Conservation (phyloP, 2,888 invertebrate species). For the Hermaeophaga mercurialis region DNA sequence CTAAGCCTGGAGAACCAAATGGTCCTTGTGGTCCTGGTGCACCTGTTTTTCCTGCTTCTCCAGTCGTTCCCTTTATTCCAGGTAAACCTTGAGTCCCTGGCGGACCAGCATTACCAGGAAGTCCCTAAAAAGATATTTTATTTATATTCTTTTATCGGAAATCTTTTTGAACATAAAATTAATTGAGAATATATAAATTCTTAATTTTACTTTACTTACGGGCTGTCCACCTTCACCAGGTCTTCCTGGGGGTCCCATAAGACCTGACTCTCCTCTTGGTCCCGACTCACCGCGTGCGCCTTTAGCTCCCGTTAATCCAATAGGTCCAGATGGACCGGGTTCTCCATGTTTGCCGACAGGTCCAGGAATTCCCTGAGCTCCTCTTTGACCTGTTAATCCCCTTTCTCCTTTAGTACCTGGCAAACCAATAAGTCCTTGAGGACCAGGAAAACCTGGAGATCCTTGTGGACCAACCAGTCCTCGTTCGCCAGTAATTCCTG, state of each 20-base stretch:
- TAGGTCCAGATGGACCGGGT: slow-evolving; percentile 64
- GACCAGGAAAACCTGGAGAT: slow-evolving; percentile 70
- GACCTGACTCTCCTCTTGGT: slow-evolving; percentile 74
- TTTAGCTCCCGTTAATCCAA: slow-evolving; percentile 71
- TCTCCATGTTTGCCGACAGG: slow-evolving; percentile 67
- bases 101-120: slow-evolving; percentile 71
- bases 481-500: slow-evolving; percentile 75
- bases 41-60: slow-evolving; percentile 74
- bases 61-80: slow-evolving; percentile 73
- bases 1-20: slow-evolving; percentile 72
- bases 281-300: slow-evolving; percentile 79
- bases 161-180: background rate
- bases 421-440: slow-evolving; percentile 70
- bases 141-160: background rate
- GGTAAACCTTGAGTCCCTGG: slow-evolving; percentile 73
- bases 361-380: slow-evolving; percentile 74
- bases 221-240: slow-evolving; percentile 76
- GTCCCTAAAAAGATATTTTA: slow-evolving; percentile 63
- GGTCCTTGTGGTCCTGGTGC: slow-evolving; percentile 70
- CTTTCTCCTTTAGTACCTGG: slow-evolving; percentile 77
- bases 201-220: slow-evolving; percentile 61
- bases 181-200: background rate
- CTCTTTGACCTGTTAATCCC: slow-evolving; percentile 72
- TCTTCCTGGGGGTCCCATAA: slow-evolving; percentile 77
- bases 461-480: slow-evolving; percentile 76